Evolutionary conservation across 2,113 vertebrate genomes (phyloP).

Genomic region (Melanocharis versteri): DNA sequence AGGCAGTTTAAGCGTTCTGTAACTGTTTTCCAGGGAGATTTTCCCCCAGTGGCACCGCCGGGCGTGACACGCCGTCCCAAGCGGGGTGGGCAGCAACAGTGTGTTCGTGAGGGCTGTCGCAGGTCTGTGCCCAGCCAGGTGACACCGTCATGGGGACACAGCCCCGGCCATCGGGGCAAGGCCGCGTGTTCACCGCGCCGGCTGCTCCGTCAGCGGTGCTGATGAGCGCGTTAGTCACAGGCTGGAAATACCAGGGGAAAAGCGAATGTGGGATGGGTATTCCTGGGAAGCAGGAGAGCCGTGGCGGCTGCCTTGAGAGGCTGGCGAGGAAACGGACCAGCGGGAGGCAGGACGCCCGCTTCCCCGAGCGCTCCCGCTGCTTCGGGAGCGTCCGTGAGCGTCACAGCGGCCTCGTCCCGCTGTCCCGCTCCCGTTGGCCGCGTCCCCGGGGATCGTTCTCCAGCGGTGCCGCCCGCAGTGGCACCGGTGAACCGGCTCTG

Average conservation of each 20-base stretch:
- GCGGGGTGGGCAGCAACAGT: fast-evolving
- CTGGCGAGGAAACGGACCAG: neutral
- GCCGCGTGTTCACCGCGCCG: fast-evolving
- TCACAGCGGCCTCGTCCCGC: neutral
- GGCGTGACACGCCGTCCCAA: fast-evolving
- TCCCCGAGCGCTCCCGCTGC: neutral
- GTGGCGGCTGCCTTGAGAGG: neutral
- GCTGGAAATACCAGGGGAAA: neutral
- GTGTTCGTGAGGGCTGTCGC: fast-evolving
- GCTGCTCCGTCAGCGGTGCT: neutral
- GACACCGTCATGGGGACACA: fast-evolving
- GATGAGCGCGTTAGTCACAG: neutral
- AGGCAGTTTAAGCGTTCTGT: neutral
- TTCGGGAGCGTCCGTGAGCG: neutral
- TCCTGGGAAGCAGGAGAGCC: neutral
- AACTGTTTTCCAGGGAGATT: neutral
- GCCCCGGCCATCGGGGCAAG: neutral
- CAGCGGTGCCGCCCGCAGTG: neutral
- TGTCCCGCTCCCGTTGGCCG: neutral
- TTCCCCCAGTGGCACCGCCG: fast-evolving
- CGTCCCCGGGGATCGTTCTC: too few species aligned
- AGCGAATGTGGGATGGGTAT: fast-evolving
- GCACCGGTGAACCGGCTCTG: neutral
- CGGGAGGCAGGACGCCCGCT: fast-evolving
- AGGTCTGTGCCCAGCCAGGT: neutral